phyloP scores from a whole-genome alignment of 2,797 vertebrate species.

The Hemitrygon akajei region DNA sequence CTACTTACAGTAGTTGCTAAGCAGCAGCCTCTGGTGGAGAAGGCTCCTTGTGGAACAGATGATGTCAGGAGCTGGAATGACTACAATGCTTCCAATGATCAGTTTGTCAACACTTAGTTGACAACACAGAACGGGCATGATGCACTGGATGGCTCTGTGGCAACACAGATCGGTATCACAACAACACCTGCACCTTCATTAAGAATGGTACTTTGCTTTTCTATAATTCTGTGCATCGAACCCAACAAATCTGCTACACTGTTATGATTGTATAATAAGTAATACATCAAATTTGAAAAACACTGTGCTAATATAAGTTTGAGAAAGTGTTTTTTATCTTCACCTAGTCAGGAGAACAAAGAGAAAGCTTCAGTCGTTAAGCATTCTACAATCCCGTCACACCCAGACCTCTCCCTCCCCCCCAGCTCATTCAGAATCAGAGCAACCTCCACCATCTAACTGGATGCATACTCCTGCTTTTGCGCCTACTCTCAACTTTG shows the following conservation, averaged over 20 bases:
- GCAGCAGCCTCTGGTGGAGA: background rate
- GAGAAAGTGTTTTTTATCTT: background rate
- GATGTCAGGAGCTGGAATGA: background rate
- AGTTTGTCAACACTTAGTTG: background rate
- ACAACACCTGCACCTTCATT: background rate
- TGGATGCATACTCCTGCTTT: background rate
- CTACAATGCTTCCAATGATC: background rate
- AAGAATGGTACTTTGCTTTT: background rate
- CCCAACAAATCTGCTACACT: background rate
- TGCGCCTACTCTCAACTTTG: background rate
- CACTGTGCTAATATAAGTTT: background rate
- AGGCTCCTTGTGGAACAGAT: background rate
- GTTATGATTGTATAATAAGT: background rate
- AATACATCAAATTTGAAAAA: background rate
- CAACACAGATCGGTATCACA: background rate
- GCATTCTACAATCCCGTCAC: background rate
- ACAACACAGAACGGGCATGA: background rate
- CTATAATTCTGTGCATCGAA: background rate
- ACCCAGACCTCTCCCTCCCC: background rate
- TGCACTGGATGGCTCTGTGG: background rate
- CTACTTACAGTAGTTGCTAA: background rate
- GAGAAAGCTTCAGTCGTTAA: background rate
- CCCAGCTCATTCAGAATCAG: background rate
- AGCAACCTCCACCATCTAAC: background rate
- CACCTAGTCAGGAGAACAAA: background rate